These are phyloP conservation scores for Bombus turneri DNA, from an alignment of 1,140 invertebrate species.

Conservation along the genomic window DNA sequence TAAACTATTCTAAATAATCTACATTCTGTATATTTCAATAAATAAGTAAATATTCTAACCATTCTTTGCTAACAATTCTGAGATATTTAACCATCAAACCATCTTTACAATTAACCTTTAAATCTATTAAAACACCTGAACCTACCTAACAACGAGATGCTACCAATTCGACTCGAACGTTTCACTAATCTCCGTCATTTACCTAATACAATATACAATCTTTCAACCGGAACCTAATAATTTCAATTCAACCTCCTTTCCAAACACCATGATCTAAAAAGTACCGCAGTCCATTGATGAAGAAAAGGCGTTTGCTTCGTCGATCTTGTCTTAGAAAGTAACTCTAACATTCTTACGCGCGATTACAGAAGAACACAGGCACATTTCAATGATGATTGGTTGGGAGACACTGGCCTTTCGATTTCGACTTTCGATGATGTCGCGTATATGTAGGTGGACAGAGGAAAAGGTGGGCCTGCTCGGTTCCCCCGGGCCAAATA, in stretches of 20 bases:
- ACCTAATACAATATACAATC: not conserved
- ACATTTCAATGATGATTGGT: not conserved
- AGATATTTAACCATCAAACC: too few species aligned
- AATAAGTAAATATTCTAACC: not conserved
- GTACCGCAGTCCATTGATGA: not conserved
- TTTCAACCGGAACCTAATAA: not conserved
- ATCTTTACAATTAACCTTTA: too few species aligned
- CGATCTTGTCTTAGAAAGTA: not conserved
- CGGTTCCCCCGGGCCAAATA: constrained; percentile 22
- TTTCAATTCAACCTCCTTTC: not conserved
- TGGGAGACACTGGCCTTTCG: constrained; percentile 27
- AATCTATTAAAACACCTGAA: not conserved
- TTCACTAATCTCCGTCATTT: not conserved
- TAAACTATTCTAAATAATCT: too few species aligned
- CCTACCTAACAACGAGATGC: too few species aligned
- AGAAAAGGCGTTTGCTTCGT: not conserved
- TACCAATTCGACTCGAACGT: not conserved
- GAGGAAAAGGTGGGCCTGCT: constrained; percentile 45
- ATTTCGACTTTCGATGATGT: constrained; percentile 55
- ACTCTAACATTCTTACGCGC: not conserved
- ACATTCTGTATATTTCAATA: not conserved
- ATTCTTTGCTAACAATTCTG: not conserved
- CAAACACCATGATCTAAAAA: not conserved
- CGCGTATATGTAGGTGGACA: constrained; percentile 41
- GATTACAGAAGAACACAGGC: not conserved